phyloP scores from a whole-genome alignment of 2,888 invertebrate genomes.

The Ophonus ardosiacus region DNA sequence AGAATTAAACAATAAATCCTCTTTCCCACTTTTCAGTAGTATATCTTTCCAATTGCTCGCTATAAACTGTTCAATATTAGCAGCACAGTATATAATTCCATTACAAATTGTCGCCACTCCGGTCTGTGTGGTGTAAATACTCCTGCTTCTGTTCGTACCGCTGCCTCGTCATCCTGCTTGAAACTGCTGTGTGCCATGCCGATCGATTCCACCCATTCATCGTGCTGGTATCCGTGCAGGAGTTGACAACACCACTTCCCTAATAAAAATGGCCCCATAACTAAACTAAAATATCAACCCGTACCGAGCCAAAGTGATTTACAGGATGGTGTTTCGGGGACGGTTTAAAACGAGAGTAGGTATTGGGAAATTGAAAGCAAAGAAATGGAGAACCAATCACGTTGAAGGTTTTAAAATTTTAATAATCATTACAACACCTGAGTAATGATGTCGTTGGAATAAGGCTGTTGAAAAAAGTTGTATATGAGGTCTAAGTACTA shows the following conservation, averaged over 20 bases:
- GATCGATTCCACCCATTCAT: constrained; percentile 40
- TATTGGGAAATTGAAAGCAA: background rate
- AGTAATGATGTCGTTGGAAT: too few relatives aligned
- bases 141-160: too few relatives aligned
- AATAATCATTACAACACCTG: background rate
- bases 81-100: constrained; percentile 17
- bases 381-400: background rate
- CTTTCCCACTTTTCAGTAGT: background rate
- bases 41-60: background rate
- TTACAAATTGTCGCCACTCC: constrained; percentile 11
- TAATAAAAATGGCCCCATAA: constrained; percentile 47
- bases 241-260: constrained; percentile 44
- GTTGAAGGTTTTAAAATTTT: background rate
- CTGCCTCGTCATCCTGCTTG: background rate
- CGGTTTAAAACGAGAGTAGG: background rate
- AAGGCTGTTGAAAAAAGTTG: too few relatives aligned
- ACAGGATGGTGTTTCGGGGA: background rate
- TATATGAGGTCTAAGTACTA: too few relatives aligned
- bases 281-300: constrained; percentile 48
- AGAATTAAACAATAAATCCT: background rate
- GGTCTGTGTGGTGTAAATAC: background rate
- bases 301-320: background rate
- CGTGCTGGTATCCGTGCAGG: background rate
- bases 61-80: constrained; percentile 1
- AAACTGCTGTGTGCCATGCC: background rate